Percentiles rank a stretch among this genome's conserved stretches.
These are phyloP conservation scores for Tetragonula carbonaria DNA, from an alignment of 2,888 invertebrate genomes.

Conservation along the genomic window DNA sequence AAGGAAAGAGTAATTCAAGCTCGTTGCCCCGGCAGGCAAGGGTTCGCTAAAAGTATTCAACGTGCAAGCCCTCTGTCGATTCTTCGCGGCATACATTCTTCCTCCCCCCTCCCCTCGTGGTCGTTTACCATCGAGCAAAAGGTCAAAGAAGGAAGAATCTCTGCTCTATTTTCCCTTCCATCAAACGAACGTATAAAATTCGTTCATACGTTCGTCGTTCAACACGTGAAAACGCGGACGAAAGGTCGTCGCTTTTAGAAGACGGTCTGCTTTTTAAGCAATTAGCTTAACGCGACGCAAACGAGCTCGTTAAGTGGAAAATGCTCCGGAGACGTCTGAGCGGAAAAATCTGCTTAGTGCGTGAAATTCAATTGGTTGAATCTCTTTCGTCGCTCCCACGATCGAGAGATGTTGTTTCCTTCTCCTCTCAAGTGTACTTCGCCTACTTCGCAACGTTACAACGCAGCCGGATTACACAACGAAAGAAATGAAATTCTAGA, in stretches of 20 bases:
- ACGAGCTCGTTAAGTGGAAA: not conserved
- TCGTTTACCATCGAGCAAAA: not conserved
- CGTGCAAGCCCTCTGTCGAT: slow-evolving; percentile 21
- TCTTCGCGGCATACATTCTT: slow-evolving; percentile 43
- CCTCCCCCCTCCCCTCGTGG: slow-evolving; percentile 9
- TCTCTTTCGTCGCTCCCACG: not conserved
- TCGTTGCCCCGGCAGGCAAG: slow-evolving; percentile 35
- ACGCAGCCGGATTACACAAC: not conserved
- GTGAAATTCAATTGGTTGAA: not conserved
- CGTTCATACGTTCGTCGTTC: not conserved
- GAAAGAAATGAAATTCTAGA: not conserved
- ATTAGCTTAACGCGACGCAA: not conserved
- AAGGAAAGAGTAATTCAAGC: slow-evolving; percentile 35
- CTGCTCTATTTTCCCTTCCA: not conserved
- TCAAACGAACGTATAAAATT: not conserved
- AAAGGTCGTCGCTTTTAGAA: not conserved
- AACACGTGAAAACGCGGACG: not conserved
- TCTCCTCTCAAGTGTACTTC: not conserved
- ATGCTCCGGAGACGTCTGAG: not conserved
- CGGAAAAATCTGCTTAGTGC: not conserved
- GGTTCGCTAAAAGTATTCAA: slow-evolving; percentile 56
- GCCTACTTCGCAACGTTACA: not conserved
- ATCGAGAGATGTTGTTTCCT: not conserved
- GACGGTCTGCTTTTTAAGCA: not conserved
- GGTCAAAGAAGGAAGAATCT: not conserved